A percentile compares a stretch with the other conserved stretches of the same genome.
These are phyloP conservation scores for Stercorarius parasiticus DNA, from an alignment of 2,113 vertebrate genomes.

Conservation along the genomic window DNA sequence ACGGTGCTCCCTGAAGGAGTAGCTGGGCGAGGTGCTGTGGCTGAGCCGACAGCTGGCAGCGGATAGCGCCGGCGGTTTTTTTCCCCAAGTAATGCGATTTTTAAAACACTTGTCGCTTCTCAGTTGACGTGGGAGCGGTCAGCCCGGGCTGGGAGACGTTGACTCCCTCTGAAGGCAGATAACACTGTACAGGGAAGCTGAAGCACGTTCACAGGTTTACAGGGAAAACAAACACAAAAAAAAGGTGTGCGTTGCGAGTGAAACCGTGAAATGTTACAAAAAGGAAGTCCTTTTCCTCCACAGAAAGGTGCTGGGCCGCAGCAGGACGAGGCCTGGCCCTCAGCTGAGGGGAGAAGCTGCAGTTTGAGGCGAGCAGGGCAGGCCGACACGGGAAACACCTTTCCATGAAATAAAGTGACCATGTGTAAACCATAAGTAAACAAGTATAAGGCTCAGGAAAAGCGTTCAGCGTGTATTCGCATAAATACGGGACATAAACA, in stretches of 20 bases:
- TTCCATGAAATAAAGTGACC: too few relatives aligned
- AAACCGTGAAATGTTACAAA: background rate
- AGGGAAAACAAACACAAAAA: too few relatives aligned
- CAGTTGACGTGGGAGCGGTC: too few relatives aligned
- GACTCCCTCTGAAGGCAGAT: background rate
- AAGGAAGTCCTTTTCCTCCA: background rate
- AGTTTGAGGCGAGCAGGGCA: fast-evolving
- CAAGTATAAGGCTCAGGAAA: background rate
- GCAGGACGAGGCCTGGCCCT: fast-evolving
- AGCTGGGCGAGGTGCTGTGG: background rate
- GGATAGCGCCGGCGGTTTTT: background rate
- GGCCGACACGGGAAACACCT: fast-evolving
- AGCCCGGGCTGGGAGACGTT: background rate
- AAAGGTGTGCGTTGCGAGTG: background rate
- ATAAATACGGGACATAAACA: background rate
- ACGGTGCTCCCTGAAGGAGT: background rate
- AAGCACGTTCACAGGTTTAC: background rate
- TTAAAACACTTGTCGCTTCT: background rate
- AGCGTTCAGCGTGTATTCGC: too few relatives aligned
- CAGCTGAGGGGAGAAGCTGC: background rate
- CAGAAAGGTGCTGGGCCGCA: background rate
- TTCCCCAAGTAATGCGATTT: background rate
- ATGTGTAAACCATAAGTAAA: fast-evolving
- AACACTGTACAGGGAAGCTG: background rate
- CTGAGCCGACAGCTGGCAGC: background rate